Evolutionary conservation across 2,888 invertebrate species (phyloP).

Genomic region (Chesias legatella): DNA sequence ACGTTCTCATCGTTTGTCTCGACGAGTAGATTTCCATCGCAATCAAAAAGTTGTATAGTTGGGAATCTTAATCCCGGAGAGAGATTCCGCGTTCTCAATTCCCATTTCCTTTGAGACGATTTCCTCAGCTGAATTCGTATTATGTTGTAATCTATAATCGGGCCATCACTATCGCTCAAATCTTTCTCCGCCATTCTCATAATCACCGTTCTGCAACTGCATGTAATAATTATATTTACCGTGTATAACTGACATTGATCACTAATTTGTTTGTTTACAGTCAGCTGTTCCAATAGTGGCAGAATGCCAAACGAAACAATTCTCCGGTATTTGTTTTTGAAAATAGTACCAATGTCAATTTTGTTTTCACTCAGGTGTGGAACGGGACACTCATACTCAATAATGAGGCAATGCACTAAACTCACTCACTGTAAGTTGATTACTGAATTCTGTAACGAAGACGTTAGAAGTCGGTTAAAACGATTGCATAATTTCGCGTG

Average conservation of each 20-base stretch:
- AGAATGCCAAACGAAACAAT: slow-evolving; percentile 60
- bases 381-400: slow-evolving; percentile 36
- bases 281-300: slow-evolving; percentile 73
- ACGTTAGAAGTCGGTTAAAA: slow-evolving; percentile 48
- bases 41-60: slow-evolving; percentile 82
- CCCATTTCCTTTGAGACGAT: slow-evolving; percentile 83
- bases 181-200: slow-evolving; percentile 58
- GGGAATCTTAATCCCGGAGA: slow-evolving; percentile 81
- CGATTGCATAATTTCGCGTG: slow-evolving; percentile 63
- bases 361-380: slow-evolving; percentile 53
- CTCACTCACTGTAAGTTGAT: slow-evolving; percentile 53
- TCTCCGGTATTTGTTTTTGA: slow-evolving; percentile 62
- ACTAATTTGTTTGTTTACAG: slow-evolving; percentile 75
- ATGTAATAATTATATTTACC: slow-evolving; percentile 32
- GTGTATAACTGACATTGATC: slow-evolving; percentile 43
- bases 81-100: slow-evolving; percentile 82
- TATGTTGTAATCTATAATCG: slow-evolving; percentile 76
- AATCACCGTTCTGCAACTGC: slow-evolving; percentile 24
- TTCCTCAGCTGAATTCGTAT: slow-evolving; percentile 82
- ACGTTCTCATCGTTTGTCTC: slow-evolving; percentile 81
- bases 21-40: slow-evolving; percentile 81
- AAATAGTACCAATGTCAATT: slow-evolving; percentile 77
- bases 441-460: slow-evolving; percentile 59
- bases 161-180: slow-evolving; percentile 67
- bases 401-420: slow-evolving; percentile 37